phyloP scores from a whole-genome alignment of 2,888 invertebrate species.

The Eupeodes latifasciatus region DNA sequence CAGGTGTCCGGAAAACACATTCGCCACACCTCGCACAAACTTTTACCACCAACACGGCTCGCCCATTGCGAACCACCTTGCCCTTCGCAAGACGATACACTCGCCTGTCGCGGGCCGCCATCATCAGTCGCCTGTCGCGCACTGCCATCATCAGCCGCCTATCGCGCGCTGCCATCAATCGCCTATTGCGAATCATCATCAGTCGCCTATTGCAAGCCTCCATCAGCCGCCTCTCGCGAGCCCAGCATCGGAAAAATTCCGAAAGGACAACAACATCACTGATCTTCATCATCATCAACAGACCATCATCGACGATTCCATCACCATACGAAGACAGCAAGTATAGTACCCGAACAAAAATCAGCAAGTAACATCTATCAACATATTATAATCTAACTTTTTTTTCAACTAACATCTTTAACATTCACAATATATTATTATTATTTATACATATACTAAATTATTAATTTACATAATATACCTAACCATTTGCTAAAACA shows the following conservation, averaged over 20 bases:
- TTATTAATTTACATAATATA: too few species aligned
- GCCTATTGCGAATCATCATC: neutral
- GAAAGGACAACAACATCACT: neutral
- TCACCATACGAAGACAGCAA: too few species aligned
- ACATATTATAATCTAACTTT: too few species aligned
- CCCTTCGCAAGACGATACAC: too few species aligned
- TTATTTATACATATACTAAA: neutral
- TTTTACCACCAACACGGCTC: too few species aligned
- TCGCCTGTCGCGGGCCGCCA: too few species aligned
- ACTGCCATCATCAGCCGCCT: neutral
- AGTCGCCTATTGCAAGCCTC: neutral
- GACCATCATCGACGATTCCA: neutral
- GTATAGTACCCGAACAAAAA: too few species aligned
- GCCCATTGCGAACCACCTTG: neutral
- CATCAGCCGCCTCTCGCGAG: neutral
- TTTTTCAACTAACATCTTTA: too few species aligned
- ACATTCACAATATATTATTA: neutral
- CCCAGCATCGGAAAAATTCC: constrained; percentile 6
- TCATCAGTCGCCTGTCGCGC: neutral
- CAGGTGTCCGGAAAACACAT: too few species aligned
- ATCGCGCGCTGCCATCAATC: neutral
- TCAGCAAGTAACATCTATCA: too few species aligned
- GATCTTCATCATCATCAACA: neutral
- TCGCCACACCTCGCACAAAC: too few species aligned
- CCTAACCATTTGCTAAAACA: too few species aligned